phyloP scores from a whole-genome alignment of 2,797 vertebrate species.

The Nyctalus aviator region DNA sequence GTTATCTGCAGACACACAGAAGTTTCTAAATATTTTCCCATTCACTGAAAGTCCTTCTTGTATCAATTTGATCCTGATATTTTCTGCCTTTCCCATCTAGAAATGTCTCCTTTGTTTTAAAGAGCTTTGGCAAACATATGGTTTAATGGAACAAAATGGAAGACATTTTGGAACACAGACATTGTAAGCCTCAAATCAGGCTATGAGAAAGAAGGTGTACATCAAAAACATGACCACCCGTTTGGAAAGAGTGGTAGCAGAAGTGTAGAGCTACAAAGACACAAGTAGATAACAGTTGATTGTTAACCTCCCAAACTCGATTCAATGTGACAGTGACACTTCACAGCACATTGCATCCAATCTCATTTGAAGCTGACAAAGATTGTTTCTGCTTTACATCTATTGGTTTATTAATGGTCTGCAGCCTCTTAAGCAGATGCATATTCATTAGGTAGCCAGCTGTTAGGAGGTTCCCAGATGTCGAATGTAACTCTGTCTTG shows the following conservation, averaged over 20 bases:
- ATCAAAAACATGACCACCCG: neutral
- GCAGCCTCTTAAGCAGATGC: slow-evolving; percentile 91
- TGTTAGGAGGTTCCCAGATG: slow-evolving; percentile 92
- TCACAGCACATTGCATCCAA: slow-evolving; percentile 89
- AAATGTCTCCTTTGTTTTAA: slow-evolving; percentile 36
- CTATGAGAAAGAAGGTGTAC: neutral
- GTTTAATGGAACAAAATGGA: slow-evolving; percentile 34
- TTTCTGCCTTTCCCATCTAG: neutral
- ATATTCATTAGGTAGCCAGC: slow-evolving; percentile 93
- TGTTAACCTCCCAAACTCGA: slow-evolving; percentile 85
- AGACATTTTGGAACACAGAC: slow-evolving; percentile 33
- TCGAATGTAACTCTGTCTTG: slow-evolving; percentile 88
- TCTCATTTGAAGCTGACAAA: slow-evolving; percentile 90
- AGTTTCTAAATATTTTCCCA: slow-evolving; percentile 6
- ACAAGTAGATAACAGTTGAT: neutral
- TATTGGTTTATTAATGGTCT: slow-evolving; percentile 92
- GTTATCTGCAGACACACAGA: neutral
- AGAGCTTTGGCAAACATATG: neutral
- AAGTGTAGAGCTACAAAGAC: slow-evolving; percentile 34
- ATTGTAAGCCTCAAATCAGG: neutral
- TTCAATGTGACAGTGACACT: slow-evolving; percentile 91
- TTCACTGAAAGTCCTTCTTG: neutral
- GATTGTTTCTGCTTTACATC: slow-evolving; percentile 90
- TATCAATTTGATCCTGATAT: neutral
- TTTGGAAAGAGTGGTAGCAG: neutral